Conservation (phyloP, 2,113 vertebrate genomes). For the Forbesichthys papilliferus region DNA sequence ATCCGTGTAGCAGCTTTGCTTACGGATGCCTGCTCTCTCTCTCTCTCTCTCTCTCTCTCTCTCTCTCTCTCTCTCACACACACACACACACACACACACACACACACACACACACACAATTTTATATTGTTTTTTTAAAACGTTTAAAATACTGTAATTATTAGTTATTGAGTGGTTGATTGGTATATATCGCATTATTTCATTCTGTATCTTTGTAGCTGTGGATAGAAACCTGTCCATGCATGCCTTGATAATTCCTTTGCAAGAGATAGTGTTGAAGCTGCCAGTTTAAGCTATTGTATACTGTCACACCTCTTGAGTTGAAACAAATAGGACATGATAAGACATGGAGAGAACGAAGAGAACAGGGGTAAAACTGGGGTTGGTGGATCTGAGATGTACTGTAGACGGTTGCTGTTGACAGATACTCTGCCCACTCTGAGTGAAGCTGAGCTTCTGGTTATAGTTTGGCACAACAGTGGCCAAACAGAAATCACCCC, state of each 20-base stretch:
- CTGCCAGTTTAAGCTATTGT: not conserved
- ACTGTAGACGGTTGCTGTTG: not conserved
- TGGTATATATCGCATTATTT: not conserved
- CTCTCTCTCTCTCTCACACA: not conserved
- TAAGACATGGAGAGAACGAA: not conserved
- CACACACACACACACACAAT: not conserved
- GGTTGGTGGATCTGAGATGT: not conserved
- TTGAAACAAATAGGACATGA: too few relatives aligned
- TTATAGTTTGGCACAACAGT: conserved; percentile 14
- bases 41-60: too few relatives aligned
- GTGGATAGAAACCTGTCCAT: not conserved
- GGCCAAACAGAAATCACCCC: conserved; percentile 3
- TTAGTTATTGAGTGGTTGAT: too few relatives aligned
- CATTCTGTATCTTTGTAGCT: not conserved
- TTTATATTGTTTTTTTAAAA: too few relatives aligned
- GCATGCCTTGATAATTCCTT: conserved; percentile 7
- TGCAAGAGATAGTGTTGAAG: not conserved
- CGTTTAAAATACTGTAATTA: too few relatives aligned
- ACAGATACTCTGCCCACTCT: not conserved
- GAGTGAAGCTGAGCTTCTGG: conserved; percentile 30
- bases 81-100: not conserved
- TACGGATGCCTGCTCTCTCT: not conserved
- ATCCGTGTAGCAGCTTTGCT: not conserved
- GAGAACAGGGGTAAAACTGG: not conserved
- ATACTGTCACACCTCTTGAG: not conserved